Percentiles rank a stretch among this genome's conserved stretches.
Evolutionary conservation across 2,888 invertebrate genomes (phyloP).

Genomic region (Ectemnius lituratus): DNA sequence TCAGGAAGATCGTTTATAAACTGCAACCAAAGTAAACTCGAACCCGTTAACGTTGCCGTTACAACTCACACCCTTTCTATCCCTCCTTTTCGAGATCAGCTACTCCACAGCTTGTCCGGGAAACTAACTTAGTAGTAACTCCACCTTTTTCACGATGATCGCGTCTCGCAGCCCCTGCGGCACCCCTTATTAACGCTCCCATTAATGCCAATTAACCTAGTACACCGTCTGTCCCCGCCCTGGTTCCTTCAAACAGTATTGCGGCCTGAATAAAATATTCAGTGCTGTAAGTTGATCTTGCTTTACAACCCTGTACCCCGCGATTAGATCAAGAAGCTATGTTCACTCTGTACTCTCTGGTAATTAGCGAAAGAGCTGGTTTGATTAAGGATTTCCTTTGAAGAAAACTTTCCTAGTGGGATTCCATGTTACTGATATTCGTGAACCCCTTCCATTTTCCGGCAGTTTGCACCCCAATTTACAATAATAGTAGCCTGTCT

Average conservation of each 20-base stretch:
- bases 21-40: constrained; percentile 16
- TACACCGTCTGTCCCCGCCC: background rate
- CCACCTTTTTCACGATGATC: background rate
- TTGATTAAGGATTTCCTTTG: background rate
- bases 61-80: background rate
- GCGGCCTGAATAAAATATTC: background rate
- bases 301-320: background rate
- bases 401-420: background rate
- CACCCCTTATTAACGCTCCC: background rate
- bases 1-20: constrained; percentile 12
- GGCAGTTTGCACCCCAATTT: background rate
- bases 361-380: background rate
- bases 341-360: too few relatives aligned
- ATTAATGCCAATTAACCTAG: constrained; percentile 3
- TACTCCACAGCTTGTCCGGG: background rate
- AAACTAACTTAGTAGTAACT: background rate
- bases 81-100: background rate
- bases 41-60: background rate
- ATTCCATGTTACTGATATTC: background rate
- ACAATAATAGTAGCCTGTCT: background rate
- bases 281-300: background rate
- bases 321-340: too few relatives aligned
- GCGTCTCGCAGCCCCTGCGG: background rate
- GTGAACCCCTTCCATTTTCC: background rate
- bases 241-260: background rate